Percentiles rank a stretch among this genome's conserved stretches.
Evolutionary conservation across 64 coral and sea anemone genomes (phyloP).

Genomic region (Porites lutea): DNA sequence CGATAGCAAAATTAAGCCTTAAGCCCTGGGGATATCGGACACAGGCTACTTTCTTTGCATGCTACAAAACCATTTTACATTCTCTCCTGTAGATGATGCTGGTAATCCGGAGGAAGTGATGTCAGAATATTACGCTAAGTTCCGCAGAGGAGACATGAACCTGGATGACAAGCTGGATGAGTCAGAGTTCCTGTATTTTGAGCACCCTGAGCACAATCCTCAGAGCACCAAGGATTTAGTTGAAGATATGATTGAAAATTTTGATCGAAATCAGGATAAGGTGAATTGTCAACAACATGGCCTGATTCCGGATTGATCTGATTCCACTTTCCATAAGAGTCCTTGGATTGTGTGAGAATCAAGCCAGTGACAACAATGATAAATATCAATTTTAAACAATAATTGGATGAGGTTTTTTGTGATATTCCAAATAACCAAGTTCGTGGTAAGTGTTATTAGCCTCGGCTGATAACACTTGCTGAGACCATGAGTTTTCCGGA

Average conservation of each 20-base stretch:
- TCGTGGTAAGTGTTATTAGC: too few species aligned
- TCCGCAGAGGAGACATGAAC: constrained; percentile 88
- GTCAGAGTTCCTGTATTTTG: constrained; percentile 94
- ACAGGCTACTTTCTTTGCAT: neutral
- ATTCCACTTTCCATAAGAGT: too few species aligned
- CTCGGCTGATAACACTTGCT: too few species aligned
- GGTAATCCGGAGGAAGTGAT: constrained; percentile 69
- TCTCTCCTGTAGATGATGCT: constrained; percentile 61
- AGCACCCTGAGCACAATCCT: constrained; percentile 95
- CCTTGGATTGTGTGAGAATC: too few species aligned
- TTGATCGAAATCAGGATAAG: constrained; percentile 93
- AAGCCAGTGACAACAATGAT: too few species aligned
- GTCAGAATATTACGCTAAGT: constrained; percentile 55
- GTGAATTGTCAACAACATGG: constrained; percentile 14
- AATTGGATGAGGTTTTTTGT: too few species aligned
- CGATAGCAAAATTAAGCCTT: too few species aligned
- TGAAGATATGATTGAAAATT: constrained; percentile 76
- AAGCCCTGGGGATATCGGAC: too few species aligned
- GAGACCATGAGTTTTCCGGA: too few species aligned
- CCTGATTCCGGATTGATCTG: too few species aligned
- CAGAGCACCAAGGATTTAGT: constrained; percentile 86
- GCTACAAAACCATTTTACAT: neutral
- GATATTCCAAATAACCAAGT: too few species aligned
- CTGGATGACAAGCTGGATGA: constrained; percentile 77
- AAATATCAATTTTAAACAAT: too few species aligned